Evolutionary conservation across 1,140 invertebrate genomes (phyloP), one percentile per base, ranked within the genome.

Genomic region (Argopecten irradians): DNA sequence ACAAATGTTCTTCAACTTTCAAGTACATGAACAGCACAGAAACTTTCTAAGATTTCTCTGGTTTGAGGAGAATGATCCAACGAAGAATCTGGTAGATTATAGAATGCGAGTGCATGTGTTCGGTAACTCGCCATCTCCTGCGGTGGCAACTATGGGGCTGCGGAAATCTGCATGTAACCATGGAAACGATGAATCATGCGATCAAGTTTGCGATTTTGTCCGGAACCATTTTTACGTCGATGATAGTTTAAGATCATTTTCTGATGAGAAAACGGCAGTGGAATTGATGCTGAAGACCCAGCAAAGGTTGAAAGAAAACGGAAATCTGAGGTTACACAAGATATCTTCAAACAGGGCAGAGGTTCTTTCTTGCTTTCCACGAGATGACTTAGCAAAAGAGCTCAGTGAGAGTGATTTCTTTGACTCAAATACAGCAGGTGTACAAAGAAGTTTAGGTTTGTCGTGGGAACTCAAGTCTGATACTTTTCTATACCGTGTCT

Each of bases 291-390:
- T 22, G n/a, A 86, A 32, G n/a, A 89, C 88, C 8, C 85, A 90
- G n/a, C 36, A 41, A 19, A 16, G 35, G 1, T 39, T 87, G n/a
- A 34, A 83, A 16, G 28, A 35, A 34, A 33, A 86, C 9, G 87
- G 84, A 1, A 87, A 84, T 5, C 32, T 88, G 0, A 43, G 82
- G 8, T 34, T 90, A 33, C 89, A 90, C 83, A 90, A 90, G 36
- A 82, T 85, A 1, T 28, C 46, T 1, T 89, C 88, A 2, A 91
- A 90, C 32, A 34, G 9, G 9, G 88, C 13, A 34, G 11, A 19
- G 19, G 87, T 91, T 11, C 28, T 90, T 0, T 19, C 82, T 28
- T 7, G 35, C 5, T 87, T 90, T 35, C 34, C 32, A 0, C 1
- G 16, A 19, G 71, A 88, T 0, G 84, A 88, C 19, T 82, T 89